Percentiles rank a stretch among this genome's conserved stretches.
phyloP scores from a whole-genome alignment of 2,888 invertebrate species.

The Dilophus febrilis region DNA sequence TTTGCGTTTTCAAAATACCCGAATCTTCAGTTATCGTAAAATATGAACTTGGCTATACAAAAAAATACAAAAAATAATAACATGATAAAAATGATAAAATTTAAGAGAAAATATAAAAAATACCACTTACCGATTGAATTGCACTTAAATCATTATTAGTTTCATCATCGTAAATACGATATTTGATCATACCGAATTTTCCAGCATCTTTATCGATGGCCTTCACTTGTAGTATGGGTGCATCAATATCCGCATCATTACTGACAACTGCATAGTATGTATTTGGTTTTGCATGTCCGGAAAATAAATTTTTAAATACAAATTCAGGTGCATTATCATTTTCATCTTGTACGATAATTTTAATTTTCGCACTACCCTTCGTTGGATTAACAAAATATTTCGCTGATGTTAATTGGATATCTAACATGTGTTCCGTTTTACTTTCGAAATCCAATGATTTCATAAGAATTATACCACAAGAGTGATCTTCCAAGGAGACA shows the following conservation, averaged over 20 bases:
- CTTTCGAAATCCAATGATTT: conserved; percentile 64
- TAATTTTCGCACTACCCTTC: conserved; percentile 54
- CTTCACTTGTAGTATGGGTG: conserved; percentile 64
- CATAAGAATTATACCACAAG: conserved; percentile 61
- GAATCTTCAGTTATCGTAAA: conserved; percentile 56
- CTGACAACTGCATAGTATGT: conserved; percentile 70
- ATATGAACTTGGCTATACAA: conserved; percentile 30
- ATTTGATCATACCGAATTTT: conserved; percentile 61
- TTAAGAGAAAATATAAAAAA: too few species aligned
- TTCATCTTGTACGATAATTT: conserved; percentile 63
- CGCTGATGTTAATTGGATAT: conserved; percentile 60
- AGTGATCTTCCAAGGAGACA: conserved; percentile 56
- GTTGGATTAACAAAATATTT: conserved; percentile 67
- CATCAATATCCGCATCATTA: conserved; percentile 52
- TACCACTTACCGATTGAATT: conserved; percentile 16
- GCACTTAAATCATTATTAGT: conserved; percentile 20
- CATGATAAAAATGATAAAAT: background rate
- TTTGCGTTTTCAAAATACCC: conserved; percentile 59
- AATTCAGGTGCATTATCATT: conserved; percentile 84
- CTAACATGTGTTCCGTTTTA: conserved; percentile 51
- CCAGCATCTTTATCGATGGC: conserved; percentile 79
- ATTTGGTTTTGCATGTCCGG: conserved; percentile 38
- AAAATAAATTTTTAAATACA: conserved; percentile 43
- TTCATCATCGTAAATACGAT: conserved; percentile 32
- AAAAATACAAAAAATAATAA: background rate